These are phyloP conservation scores for Zaprionus nigranus DNA, from an alignment of 1,140 invertebrate species.

Conservation along the genomic window DNA sequence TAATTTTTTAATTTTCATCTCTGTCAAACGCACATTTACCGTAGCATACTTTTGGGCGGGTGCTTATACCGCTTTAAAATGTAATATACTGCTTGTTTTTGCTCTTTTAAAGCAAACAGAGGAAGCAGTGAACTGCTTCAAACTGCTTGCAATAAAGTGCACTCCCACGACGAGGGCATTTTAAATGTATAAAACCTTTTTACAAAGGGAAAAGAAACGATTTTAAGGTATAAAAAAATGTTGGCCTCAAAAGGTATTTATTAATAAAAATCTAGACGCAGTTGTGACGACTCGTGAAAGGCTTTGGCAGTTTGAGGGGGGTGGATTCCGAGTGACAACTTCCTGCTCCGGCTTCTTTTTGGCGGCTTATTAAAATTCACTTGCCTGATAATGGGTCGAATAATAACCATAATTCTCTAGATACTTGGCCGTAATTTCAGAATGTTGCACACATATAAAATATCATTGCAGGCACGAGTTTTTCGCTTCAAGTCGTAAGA, in stretches of 20 bases:
- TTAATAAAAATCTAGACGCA: not conserved
- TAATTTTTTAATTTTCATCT: slow-evolving; percentile 46
- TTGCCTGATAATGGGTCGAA: slow-evolving; percentile 55
- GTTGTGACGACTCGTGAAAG: not conserved
- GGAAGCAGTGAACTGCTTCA: too few species aligned
- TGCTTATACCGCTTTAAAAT: too few species aligned
- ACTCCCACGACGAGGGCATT: too few species aligned
- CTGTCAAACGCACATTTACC: slow-evolving; percentile 48
- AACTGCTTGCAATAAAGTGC: too few species aligned
- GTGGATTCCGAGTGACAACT: slow-evolving; percentile 31
- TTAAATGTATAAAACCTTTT: too few species aligned
- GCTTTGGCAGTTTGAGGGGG: too few species aligned
- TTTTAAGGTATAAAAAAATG: too few species aligned
- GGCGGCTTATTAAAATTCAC: slow-evolving; percentile 72
- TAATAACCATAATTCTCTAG: slow-evolving; percentile 73
- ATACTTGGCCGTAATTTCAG: slow-evolving; percentile 75
- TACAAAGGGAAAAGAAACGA: too few species aligned
- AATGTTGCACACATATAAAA: slow-evolving; percentile 77
- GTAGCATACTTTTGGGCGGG: too few species aligned
- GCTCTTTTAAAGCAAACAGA: too few species aligned
- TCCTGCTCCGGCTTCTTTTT: not conserved
- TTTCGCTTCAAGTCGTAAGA: slow-evolving; percentile 61
- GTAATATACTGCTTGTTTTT: too few species aligned
- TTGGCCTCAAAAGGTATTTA: too few species aligned
- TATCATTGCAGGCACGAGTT: slow-evolving; percentile 38